These are phyloP conservation scores for Orthosia gothica DNA, from an alignment of 2,888 invertebrate species.

Conservation along the genomic window DNA sequence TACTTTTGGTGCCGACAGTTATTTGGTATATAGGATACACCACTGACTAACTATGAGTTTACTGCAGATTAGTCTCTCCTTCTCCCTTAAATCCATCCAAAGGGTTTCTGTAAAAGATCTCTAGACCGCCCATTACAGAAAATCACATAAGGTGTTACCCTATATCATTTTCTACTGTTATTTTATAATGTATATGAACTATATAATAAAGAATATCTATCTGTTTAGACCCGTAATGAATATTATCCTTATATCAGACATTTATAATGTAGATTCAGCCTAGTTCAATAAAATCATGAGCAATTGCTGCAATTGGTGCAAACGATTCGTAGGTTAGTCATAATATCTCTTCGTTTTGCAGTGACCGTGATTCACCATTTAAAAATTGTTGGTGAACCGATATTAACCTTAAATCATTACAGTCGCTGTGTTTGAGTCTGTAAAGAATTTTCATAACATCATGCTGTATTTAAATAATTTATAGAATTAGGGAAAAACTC, in stretches of 20 bases:
- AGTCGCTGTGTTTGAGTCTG: constrained; percentile 28
- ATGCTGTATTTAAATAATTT: constrained; percentile 46
- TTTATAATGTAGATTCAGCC: not conserved
- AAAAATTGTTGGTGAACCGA: constrained; percentile 43
- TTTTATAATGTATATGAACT: not conserved
- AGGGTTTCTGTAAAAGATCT: constrained; percentile 11
- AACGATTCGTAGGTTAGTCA: constrained; percentile 55
- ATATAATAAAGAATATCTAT: too few relatives aligned
- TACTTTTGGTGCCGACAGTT: constrained; percentile 39
- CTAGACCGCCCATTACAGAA: constrained; percentile 1
- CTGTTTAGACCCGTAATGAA: not conserved
- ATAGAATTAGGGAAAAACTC: constrained; percentile 83
- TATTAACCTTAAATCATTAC: constrained; percentile 50
- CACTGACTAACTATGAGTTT: constrained; percentile 3
- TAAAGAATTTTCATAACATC: constrained; percentile 55
- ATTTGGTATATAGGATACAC: constrained; percentile 1
- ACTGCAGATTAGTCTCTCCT: constrained; percentile 2
- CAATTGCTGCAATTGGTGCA: constrained; percentile 61
- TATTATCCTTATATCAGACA: constrained; percentile 8
- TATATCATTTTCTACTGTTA: not conserved
- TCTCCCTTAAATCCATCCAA: constrained; percentile 15
- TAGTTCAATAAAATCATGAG: constrained; percentile 18
- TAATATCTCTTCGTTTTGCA: constrained; percentile 66
- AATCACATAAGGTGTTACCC: not conserved
- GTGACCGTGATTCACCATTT: constrained; percentile 68